phyloP scores from a whole-genome alignment of 2,797 vertebrate genomes.

The Trachurus trachurus region DNA sequence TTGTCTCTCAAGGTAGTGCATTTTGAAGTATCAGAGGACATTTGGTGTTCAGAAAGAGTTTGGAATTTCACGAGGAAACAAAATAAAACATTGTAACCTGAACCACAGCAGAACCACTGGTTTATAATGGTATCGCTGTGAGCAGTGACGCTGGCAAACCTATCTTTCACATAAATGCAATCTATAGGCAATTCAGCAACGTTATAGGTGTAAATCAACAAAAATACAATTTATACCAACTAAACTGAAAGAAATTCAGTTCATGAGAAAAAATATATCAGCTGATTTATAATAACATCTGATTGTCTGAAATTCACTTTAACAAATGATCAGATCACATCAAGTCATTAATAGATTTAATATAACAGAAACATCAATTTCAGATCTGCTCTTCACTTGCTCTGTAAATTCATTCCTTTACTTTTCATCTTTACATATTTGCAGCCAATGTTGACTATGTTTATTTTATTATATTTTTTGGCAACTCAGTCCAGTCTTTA shows the following conservation, averaged over 20 bases:
- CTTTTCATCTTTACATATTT: background rate
- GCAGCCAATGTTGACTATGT: background rate
- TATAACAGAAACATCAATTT: background rate
- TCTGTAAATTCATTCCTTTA: background rate
- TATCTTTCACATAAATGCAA: background rate
- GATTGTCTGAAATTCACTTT: background rate
- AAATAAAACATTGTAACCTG: background rate
- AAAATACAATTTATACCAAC: background rate
- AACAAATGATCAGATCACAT: background rate
- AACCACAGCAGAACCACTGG: background rate
- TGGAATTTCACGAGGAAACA: background rate
- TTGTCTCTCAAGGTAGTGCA: background rate
- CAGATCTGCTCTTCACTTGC: background rate
- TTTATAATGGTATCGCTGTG: background rate
- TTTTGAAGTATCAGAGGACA: conserved; percentile 2
- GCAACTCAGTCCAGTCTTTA: background rate
- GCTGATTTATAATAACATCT: background rate
- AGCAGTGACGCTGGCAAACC: background rate
- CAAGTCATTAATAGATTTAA: background rate
- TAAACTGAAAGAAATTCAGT: background rate
- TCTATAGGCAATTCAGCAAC: background rate
- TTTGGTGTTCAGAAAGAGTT: background rate
- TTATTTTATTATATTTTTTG: background rate
- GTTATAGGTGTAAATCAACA: background rate
- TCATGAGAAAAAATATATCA: background rate